Evolutionary conservation across 2,888 invertebrate genomes (phyloP).

Genomic region (Cynaeus angustus): DNA sequence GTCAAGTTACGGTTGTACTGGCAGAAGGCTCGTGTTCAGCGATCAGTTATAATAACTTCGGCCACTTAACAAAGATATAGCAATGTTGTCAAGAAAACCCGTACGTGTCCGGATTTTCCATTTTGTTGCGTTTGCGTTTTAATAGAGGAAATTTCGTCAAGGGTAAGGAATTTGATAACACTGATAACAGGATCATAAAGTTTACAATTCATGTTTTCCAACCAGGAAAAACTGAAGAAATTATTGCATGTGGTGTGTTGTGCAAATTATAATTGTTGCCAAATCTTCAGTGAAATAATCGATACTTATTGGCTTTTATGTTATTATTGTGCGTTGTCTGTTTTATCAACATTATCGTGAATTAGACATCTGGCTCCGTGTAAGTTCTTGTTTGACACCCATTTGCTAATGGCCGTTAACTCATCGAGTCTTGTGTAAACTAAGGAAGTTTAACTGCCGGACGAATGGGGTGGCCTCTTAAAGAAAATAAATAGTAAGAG

Average conservation of each 20-base stretch:
- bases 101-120: too few species aligned
- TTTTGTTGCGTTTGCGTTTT: too few species aligned
- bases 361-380: conserved; percentile 8
- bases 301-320: background rate
- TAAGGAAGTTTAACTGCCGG: conserved; percentile 6
- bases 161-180: background rate
- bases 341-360: conserved; percentile 3
- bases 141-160: too few species aligned
- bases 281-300: background rate
- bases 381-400: conserved; percentile 11
- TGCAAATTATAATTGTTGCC: background rate
- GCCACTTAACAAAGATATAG: too few species aligned
- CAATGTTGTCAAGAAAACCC: too few species aligned
- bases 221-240: background rate
- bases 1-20: too few species aligned
- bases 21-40: too few species aligned
- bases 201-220: background rate
- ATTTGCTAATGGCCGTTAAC: conserved; percentile 16
- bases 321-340: background rate
- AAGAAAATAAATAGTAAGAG: conserved; percentile 13
- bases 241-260: background rate
- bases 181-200: background rate
- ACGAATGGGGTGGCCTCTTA: conserved; percentile 4
- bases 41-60: too few species aligned
- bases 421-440: conserved; percentile 16